Conservation (phyloP, 2,888 invertebrate genomes). For the Cancer borealis region DNA sequence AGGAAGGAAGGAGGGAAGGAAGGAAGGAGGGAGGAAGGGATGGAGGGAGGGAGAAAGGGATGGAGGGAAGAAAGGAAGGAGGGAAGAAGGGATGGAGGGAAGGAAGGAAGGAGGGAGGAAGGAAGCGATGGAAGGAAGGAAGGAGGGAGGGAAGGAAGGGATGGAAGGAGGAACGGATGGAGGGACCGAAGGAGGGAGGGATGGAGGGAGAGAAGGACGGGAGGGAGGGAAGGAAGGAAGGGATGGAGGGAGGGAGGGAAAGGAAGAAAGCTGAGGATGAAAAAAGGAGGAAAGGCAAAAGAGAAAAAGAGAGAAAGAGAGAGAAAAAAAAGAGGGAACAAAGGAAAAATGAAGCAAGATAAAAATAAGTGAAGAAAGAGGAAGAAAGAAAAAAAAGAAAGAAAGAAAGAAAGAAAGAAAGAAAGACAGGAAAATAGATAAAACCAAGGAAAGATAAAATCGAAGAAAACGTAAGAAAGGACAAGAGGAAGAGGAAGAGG, state of each 20-base stretch:
- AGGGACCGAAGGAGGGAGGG: no score
- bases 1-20: neutral
- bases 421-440: neutral
- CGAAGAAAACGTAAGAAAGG: no score
- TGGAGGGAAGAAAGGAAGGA: no score
- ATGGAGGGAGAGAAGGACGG: neutral
- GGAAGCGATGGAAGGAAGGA: neutral
- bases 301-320: neutral
- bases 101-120: neutral
- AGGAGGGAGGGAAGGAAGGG: neutral
- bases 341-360: no score
- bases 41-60: neutral
- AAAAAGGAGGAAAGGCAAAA: neutral
- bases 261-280: neutral
- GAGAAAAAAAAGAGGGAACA: neutral
- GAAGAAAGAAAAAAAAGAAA: no score
- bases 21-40: neutral
- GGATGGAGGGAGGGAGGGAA: neutral
- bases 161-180: neutral
- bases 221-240: neutral
- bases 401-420: neutral
- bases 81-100: neutral
- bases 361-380: no score
- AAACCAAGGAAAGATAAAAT: no score
- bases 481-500: neutral